Base-by-base conservation (phyloP, 2,888 invertebrate genomes). In the Petrolisthes manimaculis region DNA sequence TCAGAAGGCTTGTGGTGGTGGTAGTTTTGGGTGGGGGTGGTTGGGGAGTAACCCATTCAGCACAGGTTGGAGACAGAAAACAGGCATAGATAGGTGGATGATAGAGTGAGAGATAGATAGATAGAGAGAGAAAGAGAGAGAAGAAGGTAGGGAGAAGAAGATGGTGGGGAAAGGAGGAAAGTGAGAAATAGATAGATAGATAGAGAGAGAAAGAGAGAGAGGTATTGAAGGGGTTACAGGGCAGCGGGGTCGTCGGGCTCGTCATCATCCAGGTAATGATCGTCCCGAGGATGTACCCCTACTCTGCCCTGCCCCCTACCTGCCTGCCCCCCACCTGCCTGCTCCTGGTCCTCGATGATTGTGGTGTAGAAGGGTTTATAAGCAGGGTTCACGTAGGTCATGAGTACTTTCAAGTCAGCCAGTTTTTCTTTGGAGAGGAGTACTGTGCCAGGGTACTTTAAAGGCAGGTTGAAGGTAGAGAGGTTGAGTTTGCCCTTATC, bases 251-350 rank as follows among this genome's bases (percentile, higher is more conserved):
- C 53, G 37, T 78, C 53, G 78, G 78, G 78, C 71, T 71, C 71
- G 53, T 78, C 78, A 78, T 78, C 78, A 78, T 78, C 78, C 37
- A 78, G 78, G 78, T 78, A 78, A 78, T 78, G 78, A 78, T 78
- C 78, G 78, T 78, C 78, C 78, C 78, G 53, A 78, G 78, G 78
- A 37, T 78, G 78, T 78, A 78, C 78, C 78, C 78, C 78, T 53
- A 53, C 78, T 78, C 78, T 78, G 51, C 78, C 78, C 78, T 78
- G 78, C 78, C 78, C 78, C 8, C 78, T 78, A 78, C 78, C n/a
- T n/a, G n/a, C n/a, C n/a, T n/a, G n/a, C n/a, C n/a, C n/a, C n/a
- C n/a, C n/a, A n/a, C n/a, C n/a, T 51, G n/a, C 24, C 78, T 78
- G 78, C 78, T 78, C 78, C 61, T 61, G 61, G 61, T 61, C 61